Evolutionary conservation across 2,797 vertebrate species (phyloP).

Genomic region (Manis crassicaudata): DNA sequence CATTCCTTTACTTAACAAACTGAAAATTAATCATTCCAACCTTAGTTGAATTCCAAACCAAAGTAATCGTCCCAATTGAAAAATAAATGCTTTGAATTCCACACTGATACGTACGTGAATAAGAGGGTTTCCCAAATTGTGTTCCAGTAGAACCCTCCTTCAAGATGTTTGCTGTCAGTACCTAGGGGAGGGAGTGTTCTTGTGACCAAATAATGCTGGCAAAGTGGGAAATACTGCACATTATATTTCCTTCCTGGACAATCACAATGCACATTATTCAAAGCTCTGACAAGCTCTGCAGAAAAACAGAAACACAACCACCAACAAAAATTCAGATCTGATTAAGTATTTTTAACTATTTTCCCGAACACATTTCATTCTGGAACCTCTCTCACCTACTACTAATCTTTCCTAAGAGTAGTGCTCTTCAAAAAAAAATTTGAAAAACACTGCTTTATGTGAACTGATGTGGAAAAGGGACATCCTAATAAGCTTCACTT

Average conservation of each 20-base stretch:
- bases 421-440: constrained; percentile 20
- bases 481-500: constrained; percentile 9
- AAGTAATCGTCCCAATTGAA: constrained; percentile 6
- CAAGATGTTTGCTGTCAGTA: not conserved
- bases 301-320: constrained; percentile 47
- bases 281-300: not conserved
- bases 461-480: not conserved
- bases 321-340: constrained; percentile 38
- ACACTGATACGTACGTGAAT: not conserved
- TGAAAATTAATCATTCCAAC: constrained; percentile 44
- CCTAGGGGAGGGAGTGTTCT: not conserved
- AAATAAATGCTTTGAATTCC: constrained; percentile 42
- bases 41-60: constrained; percentile 16
- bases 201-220: not conserved
- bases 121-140: constrained; percentile 4
- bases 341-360: constrained; percentile 26
- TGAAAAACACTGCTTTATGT: not conserved
- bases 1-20: constrained; percentile 37
- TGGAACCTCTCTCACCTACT: not conserved
- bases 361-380: not conserved
- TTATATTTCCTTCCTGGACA: not conserved
- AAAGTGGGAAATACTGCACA: not conserved
- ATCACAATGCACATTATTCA: not conserved
- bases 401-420: not conserved
- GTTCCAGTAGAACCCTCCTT: not conserved